A percentile compares a stretch with the other conserved stretches of the same genome.
phyloP scores from a whole-genome alignment of 92 coral and sea anemone species.

The Epizoanthus stellaris region DNA sequence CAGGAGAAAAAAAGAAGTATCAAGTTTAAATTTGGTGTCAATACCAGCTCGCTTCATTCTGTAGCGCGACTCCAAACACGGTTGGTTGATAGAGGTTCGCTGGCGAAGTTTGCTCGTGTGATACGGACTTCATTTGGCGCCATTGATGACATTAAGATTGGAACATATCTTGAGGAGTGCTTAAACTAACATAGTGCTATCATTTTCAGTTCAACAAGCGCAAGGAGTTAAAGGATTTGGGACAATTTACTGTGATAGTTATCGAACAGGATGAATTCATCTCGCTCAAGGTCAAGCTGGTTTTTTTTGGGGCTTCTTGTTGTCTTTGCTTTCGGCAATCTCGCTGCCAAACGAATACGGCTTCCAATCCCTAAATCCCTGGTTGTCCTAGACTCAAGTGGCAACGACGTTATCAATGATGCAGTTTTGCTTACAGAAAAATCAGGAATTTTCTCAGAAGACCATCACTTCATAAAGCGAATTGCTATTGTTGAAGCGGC shows the following conservation, averaged over 20 bases:
- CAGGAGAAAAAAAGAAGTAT: slow-evolving; percentile 17
- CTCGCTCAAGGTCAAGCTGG: slow-evolving; percentile 1
- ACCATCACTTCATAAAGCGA: slow-evolving; percentile 84
- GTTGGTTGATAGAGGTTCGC: background rate
- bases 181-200: slow-evolving; percentile 25
- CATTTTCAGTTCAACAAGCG: slow-evolving; percentile 29
- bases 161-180: background rate
- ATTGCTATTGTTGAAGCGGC: slow-evolving; percentile 92
- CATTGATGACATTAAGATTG: background rate
- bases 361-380: slow-evolving; percentile 80
- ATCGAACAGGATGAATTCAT: slow-evolving; percentile 18
- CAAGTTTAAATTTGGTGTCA: slow-evolving; percentile 40
- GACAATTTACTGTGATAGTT: background rate
- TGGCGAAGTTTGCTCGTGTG: background rate
- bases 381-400: slow-evolving; percentile 72
- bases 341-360: slow-evolving; percentile 68
- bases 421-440: slow-evolving; percentile 68
- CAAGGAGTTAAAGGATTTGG: background rate
- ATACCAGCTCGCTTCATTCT: slow-evolving; percentile 18
- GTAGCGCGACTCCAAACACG: slow-evolving; percentile 4
- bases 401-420: slow-evolving; percentile 74
- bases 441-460: slow-evolving; percentile 75
- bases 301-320: background rate
- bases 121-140: background rate
- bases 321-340: slow-evolving; percentile 12